Base-by-base conservation (phyloP, 2,797 vertebrate genomes). In the Intellagama lesueurii region DNA sequence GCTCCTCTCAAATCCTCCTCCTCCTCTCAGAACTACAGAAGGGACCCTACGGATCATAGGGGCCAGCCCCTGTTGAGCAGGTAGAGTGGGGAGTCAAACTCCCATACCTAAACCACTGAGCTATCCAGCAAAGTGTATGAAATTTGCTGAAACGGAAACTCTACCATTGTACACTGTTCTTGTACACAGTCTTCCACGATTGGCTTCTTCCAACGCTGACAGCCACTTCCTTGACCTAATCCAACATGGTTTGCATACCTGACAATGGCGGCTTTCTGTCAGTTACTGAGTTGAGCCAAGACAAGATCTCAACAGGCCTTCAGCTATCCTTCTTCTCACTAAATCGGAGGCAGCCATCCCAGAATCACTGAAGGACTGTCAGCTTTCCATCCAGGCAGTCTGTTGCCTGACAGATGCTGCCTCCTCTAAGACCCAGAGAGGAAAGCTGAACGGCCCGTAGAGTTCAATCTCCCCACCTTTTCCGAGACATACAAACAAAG, bases 151-250 rank as follows among this genome's bases (percentile, higher is more conserved):
- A 17, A 73, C n/a, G 1, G 5, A 83, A 80, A 90, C 16, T 44
- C 12, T 2, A 1, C 60, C 68, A 49, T 77, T 89, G 87, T 73
- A 7, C 40, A 77, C 0, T 2, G 2, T 35, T 9, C 5, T n/a
- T 22, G 75, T 6, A 4, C 35, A 81, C 40, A 17, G 14, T 82
- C 66, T n/a, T 7, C 28, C 26, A 17, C 35, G 17, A 5, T 0
- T 2, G 28, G 12, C 68, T 24, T 1, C 8, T n/a, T 17, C 0
- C 5, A 52, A 16, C 0, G 0, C 1, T 30, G 0, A 84, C 32
- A 52, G 64, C 8, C 26, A 35, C 73, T 28, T 52, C 47, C 69
- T 32, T 47, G 40, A 17, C 8, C 11, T 64, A 66, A 40, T 40
- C 68, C 79, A 44, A 44, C 7, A 60, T 64, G 26, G 69, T n/a